A percentile compares a stretch with the other conserved stretches of the same genome.
Evolutionary conservation across 2,797 vertebrate genomes (phyloP).

Genomic region (Choloepus didactylus): DNA sequence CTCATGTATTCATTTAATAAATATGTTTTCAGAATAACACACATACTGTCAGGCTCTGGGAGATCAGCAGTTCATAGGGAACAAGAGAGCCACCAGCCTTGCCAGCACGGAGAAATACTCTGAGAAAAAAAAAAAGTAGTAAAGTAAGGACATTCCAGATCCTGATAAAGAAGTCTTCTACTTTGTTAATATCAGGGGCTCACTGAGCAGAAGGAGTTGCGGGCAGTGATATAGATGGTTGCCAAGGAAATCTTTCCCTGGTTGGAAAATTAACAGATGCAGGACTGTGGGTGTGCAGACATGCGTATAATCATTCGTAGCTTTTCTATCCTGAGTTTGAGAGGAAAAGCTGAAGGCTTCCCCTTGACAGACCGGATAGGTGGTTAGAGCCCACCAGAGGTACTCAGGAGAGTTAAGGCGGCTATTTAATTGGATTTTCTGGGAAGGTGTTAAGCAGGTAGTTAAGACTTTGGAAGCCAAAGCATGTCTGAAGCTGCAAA

Average conservation of each 20-base stretch:
- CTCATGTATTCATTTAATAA: slow-evolving; percentile 37
- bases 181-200: slow-evolving; percentile 34
- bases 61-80: neutral
- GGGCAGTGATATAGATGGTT: slow-evolving; percentile 47
- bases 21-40: slow-evolving; percentile 26
- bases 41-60: neutral
- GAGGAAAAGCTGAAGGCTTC: neutral
- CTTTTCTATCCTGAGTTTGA: slow-evolving; percentile 33
- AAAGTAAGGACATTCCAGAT: slow-evolving; percentile 27
- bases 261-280: slow-evolving; percentile 18
- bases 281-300: neutral
- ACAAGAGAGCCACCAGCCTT: neutral
- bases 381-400: slow-evolving; percentile 21
- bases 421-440: neutral
- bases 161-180: slow-evolving; percentile 25
- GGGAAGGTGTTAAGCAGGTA: neutral
- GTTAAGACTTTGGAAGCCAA: neutral
- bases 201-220: neutral
- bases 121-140: neutral
- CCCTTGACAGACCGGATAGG: neutral
- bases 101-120: neutral
- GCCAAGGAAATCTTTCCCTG: slow-evolving; percentile 57
- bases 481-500: neutral
- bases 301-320: neutral
- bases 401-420: slow-evolving; percentile 47